phyloP scores from a whole-genome alignment of 2,113 vertebrate genomes.

The Scortum barcoo region DNA sequence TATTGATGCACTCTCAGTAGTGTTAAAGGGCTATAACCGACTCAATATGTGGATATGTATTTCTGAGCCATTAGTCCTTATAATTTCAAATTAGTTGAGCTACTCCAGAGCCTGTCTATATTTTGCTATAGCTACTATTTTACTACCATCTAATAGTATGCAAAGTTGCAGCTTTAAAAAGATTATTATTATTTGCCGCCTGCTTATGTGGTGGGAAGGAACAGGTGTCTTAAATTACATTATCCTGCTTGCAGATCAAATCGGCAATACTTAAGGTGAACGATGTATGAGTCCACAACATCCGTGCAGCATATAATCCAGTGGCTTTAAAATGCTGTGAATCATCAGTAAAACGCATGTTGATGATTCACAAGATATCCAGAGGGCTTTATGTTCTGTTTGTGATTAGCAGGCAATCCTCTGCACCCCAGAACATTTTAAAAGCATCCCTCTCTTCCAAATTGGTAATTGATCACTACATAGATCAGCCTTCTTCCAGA shows the following conservation, averaged over 20 bases:
- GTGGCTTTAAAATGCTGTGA: not conserved
- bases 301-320: not conserved
- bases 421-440: not conserved
- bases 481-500: conserved; percentile 21
- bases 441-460: not conserved
- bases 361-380: not conserved
- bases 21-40: no score
- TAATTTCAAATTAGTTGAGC: no score
- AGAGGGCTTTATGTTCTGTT: not conserved
- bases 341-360: not conserved
- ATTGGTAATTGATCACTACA: conserved; percentile 22
- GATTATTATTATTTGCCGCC: not conserved
- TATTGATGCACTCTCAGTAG: no score
- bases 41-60: not conserved
- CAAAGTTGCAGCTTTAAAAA: not conserved
- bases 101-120: no score
- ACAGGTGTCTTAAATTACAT: conserved; percentile 30
- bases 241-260: conserved; percentile 23
- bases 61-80: no score
- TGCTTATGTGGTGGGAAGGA: conserved; percentile 14
- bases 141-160: not conserved
- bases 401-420: conserved; percentile 15
- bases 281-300: not conserved
- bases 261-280: conserved; percentile 37
- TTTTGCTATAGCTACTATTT: not conserved